These are phyloP conservation scores for Camelus bactrianus DNA, from an alignment of 2,113 vertebrate species.

Conservation along the genomic window DNA sequence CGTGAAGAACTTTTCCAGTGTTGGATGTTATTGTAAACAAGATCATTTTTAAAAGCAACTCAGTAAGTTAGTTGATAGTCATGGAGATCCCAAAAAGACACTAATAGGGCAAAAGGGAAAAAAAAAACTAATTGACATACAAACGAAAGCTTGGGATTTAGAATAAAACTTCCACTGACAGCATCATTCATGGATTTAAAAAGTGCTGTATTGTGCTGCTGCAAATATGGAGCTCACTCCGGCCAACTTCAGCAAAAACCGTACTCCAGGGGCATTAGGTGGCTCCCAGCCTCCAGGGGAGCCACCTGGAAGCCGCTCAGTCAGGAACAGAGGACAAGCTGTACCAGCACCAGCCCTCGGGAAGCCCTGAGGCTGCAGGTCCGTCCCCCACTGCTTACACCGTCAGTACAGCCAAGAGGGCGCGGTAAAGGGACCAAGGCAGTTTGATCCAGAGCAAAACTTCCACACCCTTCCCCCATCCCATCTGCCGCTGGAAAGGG, in stretches of 20 bases:
- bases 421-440: background rate
- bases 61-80: background rate
- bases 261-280: background rate
- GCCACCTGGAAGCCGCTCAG: background rate
- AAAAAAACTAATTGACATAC: background rate
- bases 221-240: background rate
- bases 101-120: background rate
- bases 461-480: background rate
- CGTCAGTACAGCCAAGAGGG: too few relatives aligned
- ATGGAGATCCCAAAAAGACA: background rate
- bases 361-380: background rate
- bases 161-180: background rate
- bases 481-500: background rate
- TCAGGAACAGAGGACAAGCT: background rate
- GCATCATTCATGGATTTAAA: background rate
- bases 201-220: background rate
- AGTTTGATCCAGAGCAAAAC: background rate
- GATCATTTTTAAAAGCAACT: conserved; percentile 29
- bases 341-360: background rate
- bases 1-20: background rate
- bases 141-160: background rate
- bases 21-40: background rate
- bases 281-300: background rate
- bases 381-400: background rate
- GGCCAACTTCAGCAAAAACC: background rate